Conservation (phyloP, 2,113 vertebrate genomes). For the Eira barbara region DNA sequence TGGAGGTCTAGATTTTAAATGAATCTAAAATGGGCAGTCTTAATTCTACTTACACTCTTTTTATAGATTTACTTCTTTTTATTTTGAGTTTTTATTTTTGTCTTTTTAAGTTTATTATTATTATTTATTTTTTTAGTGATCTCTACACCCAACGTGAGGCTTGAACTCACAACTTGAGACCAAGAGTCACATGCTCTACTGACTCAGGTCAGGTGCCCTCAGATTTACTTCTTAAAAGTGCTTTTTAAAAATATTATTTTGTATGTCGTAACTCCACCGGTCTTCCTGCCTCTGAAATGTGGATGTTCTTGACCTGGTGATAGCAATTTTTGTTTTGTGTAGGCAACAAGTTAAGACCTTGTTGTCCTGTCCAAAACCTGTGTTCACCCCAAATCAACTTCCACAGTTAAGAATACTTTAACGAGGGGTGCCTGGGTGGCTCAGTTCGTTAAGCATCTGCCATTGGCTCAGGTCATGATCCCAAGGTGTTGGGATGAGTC, state of each 20-base stretch:
- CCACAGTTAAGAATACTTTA: not conserved
- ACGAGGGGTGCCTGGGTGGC: too few species aligned
- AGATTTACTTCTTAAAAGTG: not conserved
- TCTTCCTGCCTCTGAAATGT: not conserved
- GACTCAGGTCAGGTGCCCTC: not conserved
- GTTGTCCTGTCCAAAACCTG: not conserved
- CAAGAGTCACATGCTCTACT: not conserved
- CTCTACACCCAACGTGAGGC: not conserved
- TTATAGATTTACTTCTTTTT: not conserved
- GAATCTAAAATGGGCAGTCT: not conserved
- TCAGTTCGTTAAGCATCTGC: too few species aligned
- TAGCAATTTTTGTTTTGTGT: not conserved
- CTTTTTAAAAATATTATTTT: constrained; percentile 21
- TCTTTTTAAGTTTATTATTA: not conserved
- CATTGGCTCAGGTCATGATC: too few species aligned
- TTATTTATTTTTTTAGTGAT: not conserved
- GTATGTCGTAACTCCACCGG: not conserved
- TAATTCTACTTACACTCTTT: not conserved
- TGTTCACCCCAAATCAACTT: rapidly evolving
- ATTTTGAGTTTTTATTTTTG: not conserved
- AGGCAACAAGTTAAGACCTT: not conserved
- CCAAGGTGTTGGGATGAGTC: too few species aligned
- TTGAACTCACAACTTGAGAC: not conserved
- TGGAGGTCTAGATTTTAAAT: not conserved
- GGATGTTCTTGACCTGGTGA: not conserved